These are phyloP conservation scores for Melierax canorus DNA, from an alignment of 2,113 vertebrate genomes.

Conservation along the genomic window DNA sequence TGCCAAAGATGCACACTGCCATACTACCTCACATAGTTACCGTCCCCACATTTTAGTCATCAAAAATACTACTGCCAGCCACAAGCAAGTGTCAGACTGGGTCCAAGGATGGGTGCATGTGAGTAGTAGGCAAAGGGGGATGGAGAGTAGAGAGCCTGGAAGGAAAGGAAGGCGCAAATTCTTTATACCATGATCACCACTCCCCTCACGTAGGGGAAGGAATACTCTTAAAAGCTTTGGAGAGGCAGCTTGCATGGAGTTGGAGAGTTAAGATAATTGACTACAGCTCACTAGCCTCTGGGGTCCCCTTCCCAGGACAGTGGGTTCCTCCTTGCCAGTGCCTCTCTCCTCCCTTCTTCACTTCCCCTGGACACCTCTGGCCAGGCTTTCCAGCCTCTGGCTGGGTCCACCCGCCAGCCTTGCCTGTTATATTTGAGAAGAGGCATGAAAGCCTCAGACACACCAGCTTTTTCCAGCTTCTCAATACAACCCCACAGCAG, in stretches of 20 bases:
- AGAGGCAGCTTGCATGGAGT: not conserved
- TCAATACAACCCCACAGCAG: not conserved
- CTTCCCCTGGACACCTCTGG: not conserved
- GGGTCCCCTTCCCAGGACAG: not conserved
- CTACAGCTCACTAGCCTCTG: not conserved
- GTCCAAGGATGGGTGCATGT: not conserved
- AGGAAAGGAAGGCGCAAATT: not conserved
- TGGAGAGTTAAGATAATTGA: not conserved
- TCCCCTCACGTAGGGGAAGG: not conserved
- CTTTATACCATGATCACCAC: not conserved
- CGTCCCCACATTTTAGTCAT: not conserved
- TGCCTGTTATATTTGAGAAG: not conserved
- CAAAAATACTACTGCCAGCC: not conserved
- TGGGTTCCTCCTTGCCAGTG: not conserved
- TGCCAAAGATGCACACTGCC: not conserved
- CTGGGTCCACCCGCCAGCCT: not conserved
- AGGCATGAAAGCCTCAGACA: not conserved
- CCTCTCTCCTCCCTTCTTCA: not conserved
- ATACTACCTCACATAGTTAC: not conserved
- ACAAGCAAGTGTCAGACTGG: not conserved
- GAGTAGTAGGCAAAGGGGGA: not conserved
- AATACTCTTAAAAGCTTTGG: not conserved
- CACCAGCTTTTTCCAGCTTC: not conserved
- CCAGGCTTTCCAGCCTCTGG: not conserved
- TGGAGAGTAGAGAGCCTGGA: not conserved